Evolutionary conservation across 1,140 invertebrate species (phyloP).

Genomic region (Dinoponera quadriceps): DNA sequence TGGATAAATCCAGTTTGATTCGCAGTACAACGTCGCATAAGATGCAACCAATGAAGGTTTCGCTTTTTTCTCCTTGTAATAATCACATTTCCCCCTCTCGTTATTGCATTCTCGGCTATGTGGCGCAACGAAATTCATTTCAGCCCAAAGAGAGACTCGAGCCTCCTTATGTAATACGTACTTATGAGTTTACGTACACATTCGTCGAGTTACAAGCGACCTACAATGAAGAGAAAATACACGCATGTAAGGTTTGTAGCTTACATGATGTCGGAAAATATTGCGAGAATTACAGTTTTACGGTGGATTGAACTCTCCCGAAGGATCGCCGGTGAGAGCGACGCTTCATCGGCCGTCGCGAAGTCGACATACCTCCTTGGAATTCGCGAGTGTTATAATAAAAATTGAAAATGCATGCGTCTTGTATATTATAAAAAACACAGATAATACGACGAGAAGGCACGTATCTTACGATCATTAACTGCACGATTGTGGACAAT

Average conservation of each 20-base stretch:
- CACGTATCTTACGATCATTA: conserved; percentile 39
- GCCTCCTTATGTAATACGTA: not conserved
- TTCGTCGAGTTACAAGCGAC: not conserved
- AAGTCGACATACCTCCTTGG: not conserved
- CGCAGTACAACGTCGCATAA: conserved; percentile 15
- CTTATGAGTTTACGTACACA: not conserved
- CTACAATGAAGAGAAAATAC: conserved; percentile 1
- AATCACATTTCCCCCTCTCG: not conserved
- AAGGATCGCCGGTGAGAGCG: not conserved
- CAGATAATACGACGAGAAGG: conserved; percentile 34
- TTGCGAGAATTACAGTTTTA: not conserved
- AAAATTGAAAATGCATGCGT: conserved; percentile 22
- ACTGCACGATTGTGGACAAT: conserved; percentile 18
- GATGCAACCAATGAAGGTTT: not conserved
- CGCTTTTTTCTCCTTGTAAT: not conserved
- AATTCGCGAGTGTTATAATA: conserved; percentile 12
- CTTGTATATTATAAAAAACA: conserved; percentile 30
- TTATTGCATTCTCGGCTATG: not conserved
- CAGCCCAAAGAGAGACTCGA: not conserved
- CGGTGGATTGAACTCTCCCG: too few species aligned
- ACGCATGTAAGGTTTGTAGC: not conserved
- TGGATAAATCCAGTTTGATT: conserved; percentile 29
- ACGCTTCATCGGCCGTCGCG: not conserved
- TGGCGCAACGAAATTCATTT: not conserved
- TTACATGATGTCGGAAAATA: not conserved